A percentile compares a stretch with the other conserved stretches of the same genome.
Evolutionary conservation across 2,113 vertebrate genomes (phyloP).

Genomic region (Scortum barcoo): DNA sequence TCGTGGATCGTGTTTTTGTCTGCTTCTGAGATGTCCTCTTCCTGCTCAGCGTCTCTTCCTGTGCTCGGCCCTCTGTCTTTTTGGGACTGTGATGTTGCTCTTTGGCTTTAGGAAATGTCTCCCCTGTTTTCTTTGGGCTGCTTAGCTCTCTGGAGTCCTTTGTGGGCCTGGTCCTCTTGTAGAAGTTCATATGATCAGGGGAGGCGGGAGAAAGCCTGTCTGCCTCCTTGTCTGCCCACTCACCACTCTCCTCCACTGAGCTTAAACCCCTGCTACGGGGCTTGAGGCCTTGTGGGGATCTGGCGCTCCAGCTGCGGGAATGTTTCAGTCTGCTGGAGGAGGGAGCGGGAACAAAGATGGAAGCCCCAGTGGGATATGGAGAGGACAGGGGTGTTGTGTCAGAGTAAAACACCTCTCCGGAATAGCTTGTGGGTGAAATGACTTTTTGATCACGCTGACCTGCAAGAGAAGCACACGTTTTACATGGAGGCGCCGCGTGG

Average conservation of each 20-base stretch:
- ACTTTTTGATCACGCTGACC: conserved; percentile 74
- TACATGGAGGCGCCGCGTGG: conserved; percentile 64
- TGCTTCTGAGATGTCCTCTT: conserved; percentile 53
- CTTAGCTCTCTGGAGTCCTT: conserved; percentile 79
- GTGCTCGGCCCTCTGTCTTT: conserved; percentile 62
- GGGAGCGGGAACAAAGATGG: conserved; percentile 75
- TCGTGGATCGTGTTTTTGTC: conserved; percentile 46
- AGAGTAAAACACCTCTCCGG: conserved; percentile 73
- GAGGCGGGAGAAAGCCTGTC: conserved; percentile 62
- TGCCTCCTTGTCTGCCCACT: conserved; percentile 57
- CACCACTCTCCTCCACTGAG: conserved; percentile 68
- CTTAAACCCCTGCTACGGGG: conserved; percentile 58
- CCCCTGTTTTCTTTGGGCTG: conserved; percentile 83
- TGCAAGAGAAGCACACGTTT: conserved; percentile 80
- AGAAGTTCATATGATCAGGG: conserved; percentile 64
- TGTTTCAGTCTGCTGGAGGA: conserved; percentile 79
- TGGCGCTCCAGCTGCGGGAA: conserved; percentile 71
- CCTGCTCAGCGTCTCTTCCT: conserved; percentile 56
- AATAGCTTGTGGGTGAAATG: conserved; percentile 72
- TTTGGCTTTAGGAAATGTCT: conserved; percentile 75
- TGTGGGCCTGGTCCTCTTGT: conserved; percentile 66
- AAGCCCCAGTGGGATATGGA: conserved; percentile 75
- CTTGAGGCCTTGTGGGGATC: conserved; percentile 65
- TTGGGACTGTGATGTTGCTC: conserved; percentile 70
- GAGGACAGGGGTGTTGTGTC: conserved; percentile 71